Conservation (phyloP, 2,797 vertebrate genomes). For the Protonibea diacanthus region DNA sequence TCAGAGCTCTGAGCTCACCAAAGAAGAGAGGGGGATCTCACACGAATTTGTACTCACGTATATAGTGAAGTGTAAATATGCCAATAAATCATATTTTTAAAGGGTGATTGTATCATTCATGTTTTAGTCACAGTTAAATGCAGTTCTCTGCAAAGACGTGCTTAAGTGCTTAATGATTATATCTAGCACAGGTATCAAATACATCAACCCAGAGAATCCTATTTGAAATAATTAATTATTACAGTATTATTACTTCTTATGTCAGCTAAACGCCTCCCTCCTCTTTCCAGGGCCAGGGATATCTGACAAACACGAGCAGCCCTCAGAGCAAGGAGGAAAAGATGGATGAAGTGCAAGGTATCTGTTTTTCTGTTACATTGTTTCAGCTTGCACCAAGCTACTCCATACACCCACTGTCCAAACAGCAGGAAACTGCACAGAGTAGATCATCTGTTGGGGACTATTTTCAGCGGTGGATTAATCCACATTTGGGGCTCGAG, state of each 20-base stretch:
- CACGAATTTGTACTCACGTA: background rate
- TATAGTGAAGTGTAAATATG: conserved; percentile 5
- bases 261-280: conserved; percentile 55
- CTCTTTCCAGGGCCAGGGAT: conserved; percentile 56
- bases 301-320: conserved; percentile 20
- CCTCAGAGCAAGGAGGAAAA: conserved; percentile 32
- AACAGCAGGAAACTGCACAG: background rate
- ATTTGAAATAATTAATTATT: background rate
- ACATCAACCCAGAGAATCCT: background rate
- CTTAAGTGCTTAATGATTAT: background rate
- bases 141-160: background rate
- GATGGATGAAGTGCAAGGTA: conserved; percentile 47
- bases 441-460: no score
- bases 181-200: background rate
- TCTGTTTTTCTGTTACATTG: conserved; percentile 6
- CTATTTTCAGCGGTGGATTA: no score
- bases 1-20: background rate
- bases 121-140: background rate
- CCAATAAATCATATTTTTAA: conserved; percentile 49
- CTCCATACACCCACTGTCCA: background rate
- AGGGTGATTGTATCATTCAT: background rate
- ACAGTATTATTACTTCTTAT: background rate
- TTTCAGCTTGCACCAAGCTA: background rate
- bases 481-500: no score
- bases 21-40: background rate